A percentile compares a stretch with the other conserved stretches of the same genome.
Conservation (phyloP, 2,888 invertebrate genomes). For the Rutpela maculata region DNA sequence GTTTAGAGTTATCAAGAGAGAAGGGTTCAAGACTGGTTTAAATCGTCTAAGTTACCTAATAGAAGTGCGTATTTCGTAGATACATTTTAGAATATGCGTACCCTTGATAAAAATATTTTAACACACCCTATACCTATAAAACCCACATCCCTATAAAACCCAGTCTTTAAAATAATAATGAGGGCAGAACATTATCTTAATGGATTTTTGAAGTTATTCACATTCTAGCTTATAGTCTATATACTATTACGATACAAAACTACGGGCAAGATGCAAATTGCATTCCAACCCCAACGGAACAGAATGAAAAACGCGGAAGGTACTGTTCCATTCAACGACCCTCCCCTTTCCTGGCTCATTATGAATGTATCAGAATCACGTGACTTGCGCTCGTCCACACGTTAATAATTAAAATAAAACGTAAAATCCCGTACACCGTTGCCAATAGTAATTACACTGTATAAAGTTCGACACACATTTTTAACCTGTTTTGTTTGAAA, state of each 20-base stretch:
- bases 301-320: constrained; percentile 28
- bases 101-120: neutral
- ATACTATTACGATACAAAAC: neutral
- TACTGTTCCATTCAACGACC: constrained; percentile 25
- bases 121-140: neutral
- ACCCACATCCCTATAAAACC: neutral
- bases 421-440: constrained; percentile 7
- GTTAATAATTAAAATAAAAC: constrained; percentile 24
- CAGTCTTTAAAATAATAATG: neutral
- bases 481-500: no score
- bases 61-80: no score
- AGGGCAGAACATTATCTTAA: constrained; percentile 3
- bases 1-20: no score
- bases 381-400: constrained; percentile 38
- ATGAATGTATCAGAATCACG: constrained; percentile 55
- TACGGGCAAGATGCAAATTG: neutral
- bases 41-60: no score
- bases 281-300: constrained; percentile 11
- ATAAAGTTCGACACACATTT: no score
- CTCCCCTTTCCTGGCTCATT: constrained; percentile 42
- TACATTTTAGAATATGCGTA: neutral
- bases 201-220: constrained; percentile 5
- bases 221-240: neutral
- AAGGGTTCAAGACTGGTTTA: no score
- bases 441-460: neutral